phyloP scores from a whole-genome alignment of 2,888 invertebrate genomes.

The Megalurothrips usitatus region DNA sequence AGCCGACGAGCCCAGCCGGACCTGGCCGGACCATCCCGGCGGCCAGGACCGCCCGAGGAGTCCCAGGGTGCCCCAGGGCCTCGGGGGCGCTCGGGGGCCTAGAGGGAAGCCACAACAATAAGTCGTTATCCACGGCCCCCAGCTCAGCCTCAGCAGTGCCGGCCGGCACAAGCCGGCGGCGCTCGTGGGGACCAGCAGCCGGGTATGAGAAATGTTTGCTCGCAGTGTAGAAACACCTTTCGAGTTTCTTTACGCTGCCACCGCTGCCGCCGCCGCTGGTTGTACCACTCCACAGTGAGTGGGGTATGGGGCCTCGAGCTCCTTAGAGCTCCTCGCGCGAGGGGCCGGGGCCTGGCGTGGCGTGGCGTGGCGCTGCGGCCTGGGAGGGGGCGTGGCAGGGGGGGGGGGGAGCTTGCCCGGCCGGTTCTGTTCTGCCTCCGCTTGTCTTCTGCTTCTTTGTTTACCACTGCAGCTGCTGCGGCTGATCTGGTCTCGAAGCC shows the following conservation, averaged over 20 bases:
- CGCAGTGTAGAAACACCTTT: slow-evolving; percentile 8
- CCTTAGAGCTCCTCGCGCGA: neutral
- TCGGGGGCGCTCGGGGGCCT: neutral
- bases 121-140: neutral
- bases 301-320: neutral
- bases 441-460: slow-evolving; percentile 7
- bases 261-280: neutral
- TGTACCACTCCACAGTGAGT: neutral
- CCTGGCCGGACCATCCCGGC: neutral
- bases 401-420: neutral
- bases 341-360: neutral
- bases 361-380: neutral
- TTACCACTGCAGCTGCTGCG: slow-evolving; percentile 14
- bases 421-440: neutral
- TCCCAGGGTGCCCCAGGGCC: no score
- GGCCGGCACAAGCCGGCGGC: neutral
- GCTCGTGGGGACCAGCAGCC: neutral
- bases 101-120: neutral
- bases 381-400: neutral
- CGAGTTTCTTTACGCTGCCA: neutral
- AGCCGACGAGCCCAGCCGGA: no score
- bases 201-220: neutral
- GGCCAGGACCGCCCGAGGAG: neutral
- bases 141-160: neutral
- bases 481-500: neutral